Base-by-base conservation (phyloP, 2,113 vertebrate genomes). In the Abramis brama region DNA sequence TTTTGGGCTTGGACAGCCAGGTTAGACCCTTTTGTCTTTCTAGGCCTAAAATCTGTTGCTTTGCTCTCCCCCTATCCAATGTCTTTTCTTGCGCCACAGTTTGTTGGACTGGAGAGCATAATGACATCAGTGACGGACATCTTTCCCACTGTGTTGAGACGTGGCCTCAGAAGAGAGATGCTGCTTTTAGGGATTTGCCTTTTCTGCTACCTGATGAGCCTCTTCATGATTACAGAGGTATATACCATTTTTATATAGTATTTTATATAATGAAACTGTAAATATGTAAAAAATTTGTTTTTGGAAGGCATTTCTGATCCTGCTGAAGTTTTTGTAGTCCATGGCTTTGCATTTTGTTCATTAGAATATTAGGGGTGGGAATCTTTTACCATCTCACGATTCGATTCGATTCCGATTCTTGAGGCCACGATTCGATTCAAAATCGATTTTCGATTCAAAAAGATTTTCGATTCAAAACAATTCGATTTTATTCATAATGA, bases 51-150 rank as follows among this genome's bases (percentile, higher is more conserved):
- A 27, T 43, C 21, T 73, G 70, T 25, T 43, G 1, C 13, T 82
- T 8, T 45, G 12, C 36, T n/a, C 43, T 64, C 36, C 60, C 70
- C 43, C 55, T 39, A 43, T 66, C 27, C 30, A 85, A 60, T 59
- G 12, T 33, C 39, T 23, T 25, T 27, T 90, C 74, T 89, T 85
- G 70, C 86, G 33, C 86, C 33, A 2, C 87, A 98, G 97, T 98
- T 98, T 2, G 95, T 95, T 85, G 97, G 96, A n/a, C 90, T 98
- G 75, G 97, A 98, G 92, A 96, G 96, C 89, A 89, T 97, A 93
- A 96, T 97, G 90, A 97, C 97, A 0, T 95, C 96, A 59, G 85
- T 96, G 43, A 85, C 96, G 10, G 97, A 98, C 89, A 68, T 96
- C 91, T 98, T 93, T 88, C 94, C 96, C 1, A 86, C 82, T 23